Conservation (phyloP, 2,797 vertebrate genomes). For the Darevskia nairensis region DNA sequence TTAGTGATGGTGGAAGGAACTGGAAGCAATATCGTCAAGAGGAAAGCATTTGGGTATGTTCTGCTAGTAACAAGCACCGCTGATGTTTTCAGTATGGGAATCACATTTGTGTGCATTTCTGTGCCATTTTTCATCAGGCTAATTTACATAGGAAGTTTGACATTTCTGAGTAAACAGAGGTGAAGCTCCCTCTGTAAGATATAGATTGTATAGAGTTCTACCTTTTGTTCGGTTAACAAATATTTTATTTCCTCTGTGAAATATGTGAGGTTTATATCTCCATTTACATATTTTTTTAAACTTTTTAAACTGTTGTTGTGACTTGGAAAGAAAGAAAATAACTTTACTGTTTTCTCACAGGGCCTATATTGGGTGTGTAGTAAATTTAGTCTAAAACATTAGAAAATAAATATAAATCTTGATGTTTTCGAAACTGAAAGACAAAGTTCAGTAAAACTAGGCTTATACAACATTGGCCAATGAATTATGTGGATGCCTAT, state of each 20-base stretch:
- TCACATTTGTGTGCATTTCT: background rate
- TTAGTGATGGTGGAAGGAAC: conserved; percentile 86
- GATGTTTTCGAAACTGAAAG: background rate
- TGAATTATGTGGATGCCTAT: background rate
- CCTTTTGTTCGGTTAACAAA: conserved; percentile 10
- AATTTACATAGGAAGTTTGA: conserved; percentile 17
- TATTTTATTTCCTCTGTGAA: background rate
- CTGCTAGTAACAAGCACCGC: conserved; percentile 15
- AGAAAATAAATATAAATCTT: background rate
- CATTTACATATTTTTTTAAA: background rate
- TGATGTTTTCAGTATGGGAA: background rate
- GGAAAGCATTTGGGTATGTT: conserved; percentile 86
- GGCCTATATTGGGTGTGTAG: background rate
- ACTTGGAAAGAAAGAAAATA: background rate
- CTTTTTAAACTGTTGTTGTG: background rate
- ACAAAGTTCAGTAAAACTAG: background rate
- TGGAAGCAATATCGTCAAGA: conserved; percentile 89
- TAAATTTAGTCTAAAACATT: background rate
- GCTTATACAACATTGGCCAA: background rate
- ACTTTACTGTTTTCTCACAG: background rate
- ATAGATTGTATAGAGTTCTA: conserved; percentile 10
- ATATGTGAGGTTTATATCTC: background rate
- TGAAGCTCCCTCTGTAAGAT: background rate
- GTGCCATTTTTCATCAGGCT: background rate
- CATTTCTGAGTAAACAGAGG: conserved; percentile 22